Percentiles rank a stretch among this genome's conserved stretches.
Evolutionary conservation across 2,888 invertebrate species (phyloP).

Genomic region (Andrena bicolor): DNA sequence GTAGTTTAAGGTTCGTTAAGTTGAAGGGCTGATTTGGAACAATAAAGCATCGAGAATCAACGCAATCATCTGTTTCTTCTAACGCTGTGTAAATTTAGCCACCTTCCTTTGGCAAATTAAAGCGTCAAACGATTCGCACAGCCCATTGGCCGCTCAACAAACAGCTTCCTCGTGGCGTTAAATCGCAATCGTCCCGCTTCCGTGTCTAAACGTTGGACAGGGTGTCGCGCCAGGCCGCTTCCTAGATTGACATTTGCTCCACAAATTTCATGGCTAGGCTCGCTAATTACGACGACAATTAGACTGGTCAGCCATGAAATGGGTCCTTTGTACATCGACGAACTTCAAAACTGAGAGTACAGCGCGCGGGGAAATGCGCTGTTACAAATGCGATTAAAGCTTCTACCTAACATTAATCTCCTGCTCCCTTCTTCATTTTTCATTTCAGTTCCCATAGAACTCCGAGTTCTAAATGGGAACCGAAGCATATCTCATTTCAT

Average conservation of each 20-base stretch:
- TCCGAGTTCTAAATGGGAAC: not conserved
- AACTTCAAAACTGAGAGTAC: constrained; percentile 15
- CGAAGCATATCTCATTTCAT: not conserved
- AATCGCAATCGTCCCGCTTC: constrained; percentile 8
- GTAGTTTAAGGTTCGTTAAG: not conserved
- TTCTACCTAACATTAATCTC: not conserved
- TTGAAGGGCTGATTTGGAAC: not conserved
- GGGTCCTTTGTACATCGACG: constrained; percentile 1
- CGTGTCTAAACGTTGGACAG: constrained; percentile 26
- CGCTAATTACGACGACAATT: constrained; percentile 39
- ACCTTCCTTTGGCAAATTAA: not conserved
- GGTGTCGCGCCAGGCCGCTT: constrained; percentile 10
- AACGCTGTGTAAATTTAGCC: not conserved
- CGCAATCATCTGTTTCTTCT: not conserved
- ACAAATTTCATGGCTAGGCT: constrained; percentile 24
- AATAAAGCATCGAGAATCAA: not conserved
- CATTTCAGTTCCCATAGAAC: not conserved
- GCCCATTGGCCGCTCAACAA: constrained; percentile 5
- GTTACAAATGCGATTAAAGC: not conserved
- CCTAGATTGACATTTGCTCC: constrained; percentile 29
- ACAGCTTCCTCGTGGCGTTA: constrained; percentile 6
- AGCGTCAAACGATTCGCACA: not conserved
- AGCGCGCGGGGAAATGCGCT: not conserved
- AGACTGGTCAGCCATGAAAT: constrained; percentile 1
- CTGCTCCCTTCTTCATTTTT: not conserved